Conservation (phyloP, 1,140 invertebrate genomes). For the Sitophilus oryzae region DNA sequence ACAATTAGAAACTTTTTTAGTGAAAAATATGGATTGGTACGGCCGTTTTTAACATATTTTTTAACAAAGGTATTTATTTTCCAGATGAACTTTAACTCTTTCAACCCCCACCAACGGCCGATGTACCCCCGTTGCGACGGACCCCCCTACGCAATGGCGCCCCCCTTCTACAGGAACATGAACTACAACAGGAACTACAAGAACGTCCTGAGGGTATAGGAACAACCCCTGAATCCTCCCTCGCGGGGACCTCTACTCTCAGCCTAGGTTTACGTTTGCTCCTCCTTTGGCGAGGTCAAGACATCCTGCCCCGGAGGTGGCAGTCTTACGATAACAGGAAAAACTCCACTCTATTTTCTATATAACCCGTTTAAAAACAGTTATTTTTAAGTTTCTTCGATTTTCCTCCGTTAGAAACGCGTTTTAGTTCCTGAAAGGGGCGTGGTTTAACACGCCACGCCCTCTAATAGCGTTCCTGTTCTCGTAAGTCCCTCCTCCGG, state of each 20-base stretch:
- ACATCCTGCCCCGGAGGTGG: constrained; percentile 11
- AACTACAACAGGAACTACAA: constrained; percentile 40
- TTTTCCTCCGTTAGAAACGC: neutral
- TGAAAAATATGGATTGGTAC: no score
- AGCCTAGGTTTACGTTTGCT: neutral
- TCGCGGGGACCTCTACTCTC: neutral
- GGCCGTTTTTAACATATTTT: no score
- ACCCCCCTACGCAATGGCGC: constrained; percentile 32
- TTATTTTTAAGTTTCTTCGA: no score
- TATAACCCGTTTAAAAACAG: no score
- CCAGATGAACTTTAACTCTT: constrained; percentile 40
- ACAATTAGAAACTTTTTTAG: no score
- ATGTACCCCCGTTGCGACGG: constrained; percentile 31
- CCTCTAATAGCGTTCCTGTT: neutral
- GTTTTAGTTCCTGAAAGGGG: neutral
- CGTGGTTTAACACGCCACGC: neutral
- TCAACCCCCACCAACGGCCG: constrained; percentile 34
- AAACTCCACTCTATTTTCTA: no score
- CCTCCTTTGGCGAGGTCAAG: constrained; percentile 21
- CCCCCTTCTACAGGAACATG: constrained; percentile 39
- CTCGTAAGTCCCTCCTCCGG: neutral
- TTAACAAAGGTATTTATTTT: no score
- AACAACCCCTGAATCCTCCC: neutral
- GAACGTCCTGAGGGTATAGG: constrained; percentile 41
- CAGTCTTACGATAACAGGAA: no score